Evolutionary conservation across 53 echinoderm and acorn worm species (phyloP).

Genomic region (Zoroaster sp.): DNA sequence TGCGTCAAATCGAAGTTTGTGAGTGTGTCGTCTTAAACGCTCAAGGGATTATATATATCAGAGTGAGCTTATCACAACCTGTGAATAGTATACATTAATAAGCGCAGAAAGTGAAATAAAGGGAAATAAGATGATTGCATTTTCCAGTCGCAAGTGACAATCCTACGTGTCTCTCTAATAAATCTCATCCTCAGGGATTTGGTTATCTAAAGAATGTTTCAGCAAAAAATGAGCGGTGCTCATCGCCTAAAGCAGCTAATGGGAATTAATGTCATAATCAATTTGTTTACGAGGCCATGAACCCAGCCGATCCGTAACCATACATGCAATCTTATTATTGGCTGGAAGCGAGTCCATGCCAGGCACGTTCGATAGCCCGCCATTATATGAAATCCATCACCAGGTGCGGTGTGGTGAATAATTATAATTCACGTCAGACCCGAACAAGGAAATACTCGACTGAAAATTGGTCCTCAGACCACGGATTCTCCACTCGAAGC

Average conservation of each 20-base stretch:
- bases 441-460: not conserved
- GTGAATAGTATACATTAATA: too few relatives aligned
- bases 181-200: not conserved
- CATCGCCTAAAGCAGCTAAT: not conserved
- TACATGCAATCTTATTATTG: too few relatives aligned
- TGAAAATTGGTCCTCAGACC: too few relatives aligned
- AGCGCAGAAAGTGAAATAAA: too few relatives aligned
- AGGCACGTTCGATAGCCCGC: not conserved
- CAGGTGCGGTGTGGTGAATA: not conserved
- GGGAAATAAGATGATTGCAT: too few relatives aligned
- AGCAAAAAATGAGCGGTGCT: not conserved
- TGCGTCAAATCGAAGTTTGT: not conserved
- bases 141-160: not conserved
- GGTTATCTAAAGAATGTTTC: not conserved
- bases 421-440: not conserved
- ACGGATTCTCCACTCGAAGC: too few relatives aligned
- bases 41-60: not conserved
- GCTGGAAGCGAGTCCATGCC: too few relatives aligned
- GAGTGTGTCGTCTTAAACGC: not conserved
- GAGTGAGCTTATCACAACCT: too few relatives aligned
- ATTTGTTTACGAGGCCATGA: not conserved
- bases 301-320: not conserved
- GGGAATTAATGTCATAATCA: not conserved
- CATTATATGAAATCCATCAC: not conserved
- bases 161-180: not conserved